Evolutionary conservation across 2,888 invertebrate genomes (phyloP).

Genomic region (Rhingia rostrata): DNA sequence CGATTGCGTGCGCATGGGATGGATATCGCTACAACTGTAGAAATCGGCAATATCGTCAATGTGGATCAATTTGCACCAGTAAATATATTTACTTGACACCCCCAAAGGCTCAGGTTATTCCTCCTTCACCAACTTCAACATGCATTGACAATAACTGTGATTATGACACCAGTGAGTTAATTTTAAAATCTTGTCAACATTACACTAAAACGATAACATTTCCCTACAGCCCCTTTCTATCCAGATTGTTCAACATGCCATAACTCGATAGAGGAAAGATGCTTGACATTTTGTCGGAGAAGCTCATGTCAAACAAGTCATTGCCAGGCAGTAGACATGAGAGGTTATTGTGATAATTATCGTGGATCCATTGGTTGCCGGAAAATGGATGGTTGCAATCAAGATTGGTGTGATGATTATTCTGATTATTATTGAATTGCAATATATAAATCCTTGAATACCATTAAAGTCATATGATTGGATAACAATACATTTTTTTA

Average conservation of each 20-base stretch:
- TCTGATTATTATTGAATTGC: background rate
- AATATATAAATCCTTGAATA: too few species aligned
- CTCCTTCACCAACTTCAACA: background rate
- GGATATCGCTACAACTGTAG: constrained; percentile 77
- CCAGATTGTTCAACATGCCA: constrained; percentile 78
- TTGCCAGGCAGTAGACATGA: constrained; percentile 77
- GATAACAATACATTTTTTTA: too few species aligned
- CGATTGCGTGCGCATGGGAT: constrained; percentile 76
- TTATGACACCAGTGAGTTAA: constrained; percentile 4
- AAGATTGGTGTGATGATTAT: constrained; percentile 57
- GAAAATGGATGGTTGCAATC: constrained; percentile 76
- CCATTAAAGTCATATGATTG: too few species aligned
- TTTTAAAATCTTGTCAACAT: background rate
- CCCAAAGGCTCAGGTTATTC: background rate
- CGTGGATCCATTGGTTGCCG: constrained; percentile 76
- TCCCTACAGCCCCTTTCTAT: constrained; percentile 71
- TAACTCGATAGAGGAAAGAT: constrained; percentile 46
- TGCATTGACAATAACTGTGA: constrained; percentile 75
- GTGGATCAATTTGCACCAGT: constrained; percentile 78
- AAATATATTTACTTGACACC: constrained; percentile 77
- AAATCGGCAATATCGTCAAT: constrained; percentile 76
- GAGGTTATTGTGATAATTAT: constrained; percentile 76
- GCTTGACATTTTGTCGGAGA: constrained; percentile 77
- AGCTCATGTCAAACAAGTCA: constrained; percentile 75
- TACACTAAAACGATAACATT: background rate